A percentile compares a stretch with the other conserved stretches of the same genome.
Conservation (phyloP, 2,113 vertebrate species). For the Corythoichthys haematopterus region DNA sequence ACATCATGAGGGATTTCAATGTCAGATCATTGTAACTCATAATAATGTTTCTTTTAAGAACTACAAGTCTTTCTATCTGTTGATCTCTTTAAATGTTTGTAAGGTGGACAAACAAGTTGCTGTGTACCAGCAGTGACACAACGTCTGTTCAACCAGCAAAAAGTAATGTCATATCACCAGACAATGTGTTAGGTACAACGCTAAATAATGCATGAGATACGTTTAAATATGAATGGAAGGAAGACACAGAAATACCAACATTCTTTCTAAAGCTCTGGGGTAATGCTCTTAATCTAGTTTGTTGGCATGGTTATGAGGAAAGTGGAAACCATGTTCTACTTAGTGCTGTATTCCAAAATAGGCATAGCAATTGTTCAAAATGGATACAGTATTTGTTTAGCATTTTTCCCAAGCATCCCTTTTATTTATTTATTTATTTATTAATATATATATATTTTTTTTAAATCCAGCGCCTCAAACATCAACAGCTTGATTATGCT, state of each 20-base stretch:
- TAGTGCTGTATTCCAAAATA: too few relatives aligned
- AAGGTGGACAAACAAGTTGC: conserved; percentile 31
- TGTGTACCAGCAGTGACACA: conserved; percentile 49
- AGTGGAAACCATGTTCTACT: not conserved
- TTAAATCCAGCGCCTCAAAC: too few relatives aligned
- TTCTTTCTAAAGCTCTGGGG: not conserved
- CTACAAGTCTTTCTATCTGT: too few relatives aligned
- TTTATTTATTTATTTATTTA: too few relatives aligned
- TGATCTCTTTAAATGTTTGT: conserved; percentile 35
- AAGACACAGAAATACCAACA: conserved; percentile 18
- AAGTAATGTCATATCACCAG: conserved; percentile 67
- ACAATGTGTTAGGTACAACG: conserved; percentile 61
- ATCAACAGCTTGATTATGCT: too few relatives aligned
- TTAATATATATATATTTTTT: too few relatives aligned
- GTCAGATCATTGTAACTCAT: too few relatives aligned
- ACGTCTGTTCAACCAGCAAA: conserved; percentile 57
- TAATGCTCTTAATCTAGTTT: not conserved
- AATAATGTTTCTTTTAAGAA: too few relatives aligned
- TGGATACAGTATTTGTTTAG: too few relatives aligned
- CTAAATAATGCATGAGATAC: conserved; percentile 67
- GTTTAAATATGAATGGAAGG: conserved; percentile 69
- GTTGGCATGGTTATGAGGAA: not conserved
- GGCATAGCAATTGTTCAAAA: too few relatives aligned
- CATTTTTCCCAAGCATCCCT: too few relatives aligned
- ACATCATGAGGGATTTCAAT: too few relatives aligned